A percentile compares a stretch with the other conserved stretches of the same genome.
These are phyloP conservation scores for Mellilla xanthometata DNA, from an alignment of 2,888 invertebrate genomes.

Conservation along the genomic window DNA sequence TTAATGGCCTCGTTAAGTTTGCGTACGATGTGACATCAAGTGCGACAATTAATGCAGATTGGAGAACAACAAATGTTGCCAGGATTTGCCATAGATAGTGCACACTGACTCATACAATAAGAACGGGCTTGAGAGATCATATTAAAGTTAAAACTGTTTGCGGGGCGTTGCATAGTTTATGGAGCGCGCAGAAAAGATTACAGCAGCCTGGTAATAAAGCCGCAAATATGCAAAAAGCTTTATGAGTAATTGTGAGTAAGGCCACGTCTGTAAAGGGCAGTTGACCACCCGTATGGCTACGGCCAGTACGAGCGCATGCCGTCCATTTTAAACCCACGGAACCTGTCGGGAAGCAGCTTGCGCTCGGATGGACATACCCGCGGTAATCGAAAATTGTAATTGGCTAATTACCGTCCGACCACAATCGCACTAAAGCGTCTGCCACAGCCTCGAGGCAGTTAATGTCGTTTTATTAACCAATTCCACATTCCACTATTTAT, in stretches of 20 bases:
- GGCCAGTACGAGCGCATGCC: conserved; percentile 36
- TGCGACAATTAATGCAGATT: conserved; percentile 37
- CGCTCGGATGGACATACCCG: conserved; percentile 53
- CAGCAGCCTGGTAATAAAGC: conserved; percentile 6
- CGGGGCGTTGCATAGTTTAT: conserved; percentile 6
- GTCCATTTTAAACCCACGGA: conserved; percentile 55
- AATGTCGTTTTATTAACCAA: conserved; percentile 35
- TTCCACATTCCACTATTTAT: conserved; percentile 17
- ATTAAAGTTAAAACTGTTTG: too few relatives aligned
- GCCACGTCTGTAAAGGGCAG: conserved; percentile 47
- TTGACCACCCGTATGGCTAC: conserved; percentile 56
- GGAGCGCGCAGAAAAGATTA: conserved; percentile 5
- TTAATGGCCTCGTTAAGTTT: conserved; percentile 46
- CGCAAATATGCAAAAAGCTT: conserved; percentile 32
- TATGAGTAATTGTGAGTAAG: conserved; percentile 40
- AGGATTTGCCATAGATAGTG: conserved; percentile 6
- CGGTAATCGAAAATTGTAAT: conserved; percentile 71
- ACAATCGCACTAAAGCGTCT: conserved; percentile 35
- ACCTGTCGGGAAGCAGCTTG: conserved; percentile 54
- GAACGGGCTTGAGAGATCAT: neutral
- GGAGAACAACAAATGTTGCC: conserved; percentile 32
- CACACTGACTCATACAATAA: conserved; percentile 1
- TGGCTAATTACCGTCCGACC: conserved; percentile 56
- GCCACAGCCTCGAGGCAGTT: conserved; percentile 27
- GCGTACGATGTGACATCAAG: conserved; percentile 30